Evolutionary conservation across 2,113 vertebrate species (phyloP), one percentile per base, ranked within the genome.

Genomic region (Pelecanoides urinatrix): DNA sequence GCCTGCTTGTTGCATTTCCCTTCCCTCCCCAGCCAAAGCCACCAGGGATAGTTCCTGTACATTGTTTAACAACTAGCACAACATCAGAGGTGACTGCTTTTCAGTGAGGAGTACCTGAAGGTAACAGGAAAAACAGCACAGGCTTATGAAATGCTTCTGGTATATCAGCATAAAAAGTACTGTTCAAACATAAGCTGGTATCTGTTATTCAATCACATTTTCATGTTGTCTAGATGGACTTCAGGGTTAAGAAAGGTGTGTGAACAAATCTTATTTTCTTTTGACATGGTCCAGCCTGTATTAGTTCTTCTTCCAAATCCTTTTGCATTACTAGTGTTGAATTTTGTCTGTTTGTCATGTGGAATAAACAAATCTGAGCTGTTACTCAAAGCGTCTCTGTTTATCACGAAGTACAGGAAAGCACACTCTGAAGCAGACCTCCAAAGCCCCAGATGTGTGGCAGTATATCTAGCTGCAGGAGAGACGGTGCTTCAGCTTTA

Each of bases 1-100:
- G 65, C 34, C 68, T 80, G 59, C 75, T 95, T 89, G 47, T 86
- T 96, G 68, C 61, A 38, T 94, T 94, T 93, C 79, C 76, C 86
- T 90, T 92, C 56, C 25, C 30, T 93, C 66, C 79, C 79, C 62
- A 92, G 36, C 16, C 56, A 65, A 75, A 89, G 26, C 36, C 90
- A 93, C 47, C 0, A 2, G 92, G 68, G 82, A 96, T 25, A 55
- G 16, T 61, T 77, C 38, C 79, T 86, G 34, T 11, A 3, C 36
- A 11, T 25, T 93, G 50, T 74, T 86, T 90, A 93, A 71, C 76
- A 96, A 63, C 38, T 27, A 92, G 23, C 55, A 71, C 38, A 66
- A 63, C 42, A 59, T 80, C 92, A 92, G 78, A 88, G 7, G 44
- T 67, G 67, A 29, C 53, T 94, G 90, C 29, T 88, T 92, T 90